Evolutionary conservation across 2,113 vertebrate species (phyloP), one percentile per base, ranked within the genome.

Genomic region (Elaphurus davidianus): DNA sequence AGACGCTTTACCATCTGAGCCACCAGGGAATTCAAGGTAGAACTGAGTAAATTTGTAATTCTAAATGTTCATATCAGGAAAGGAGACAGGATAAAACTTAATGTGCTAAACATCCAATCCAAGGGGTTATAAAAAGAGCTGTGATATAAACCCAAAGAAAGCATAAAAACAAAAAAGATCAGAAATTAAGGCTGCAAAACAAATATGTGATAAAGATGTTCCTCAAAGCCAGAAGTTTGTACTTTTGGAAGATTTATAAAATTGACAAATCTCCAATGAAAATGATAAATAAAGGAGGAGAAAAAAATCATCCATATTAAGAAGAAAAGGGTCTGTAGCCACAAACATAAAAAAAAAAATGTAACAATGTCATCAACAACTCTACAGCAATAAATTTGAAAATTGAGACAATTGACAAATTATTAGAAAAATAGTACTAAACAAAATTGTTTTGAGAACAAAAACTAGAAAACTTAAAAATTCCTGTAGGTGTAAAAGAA

Each of bases 41-140:
- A 40, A 15, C 13, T 30, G 25, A 52, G 27, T 11, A 87, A 54
- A 82, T 10, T 6, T 21, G 50, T 21, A 21, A n/a, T 43, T 60
- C 40, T n/a, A 14, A 45, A 47, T 6, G 17, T n/a, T 13, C 11
- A 28, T 2, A n/a, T 30, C 14, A 30, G 33, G 45, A 52, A 91
- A 13, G 27, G 64, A 71, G 19, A 55, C 25, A 36, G 50, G 43
- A 6, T 19, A 33, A 19, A 30, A 8, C 19, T 2, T 12, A 55
- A 81, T 2, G 25, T 25, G 30, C 23, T 33, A 0, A 67, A 13
- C 16, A 45, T 0, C 6, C 25, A 13, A 25, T 12, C 13, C 30
- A 50, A 71, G 33, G 9, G 36, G 50, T 27, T 79, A 64, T 36
- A 55, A 23, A 30, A 57, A 83, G 13, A 74, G 54, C 57, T 36